phyloP scores from a whole-genome alignment of 1,140 invertebrate species.

The Himalopsyche phryganea region DNA sequence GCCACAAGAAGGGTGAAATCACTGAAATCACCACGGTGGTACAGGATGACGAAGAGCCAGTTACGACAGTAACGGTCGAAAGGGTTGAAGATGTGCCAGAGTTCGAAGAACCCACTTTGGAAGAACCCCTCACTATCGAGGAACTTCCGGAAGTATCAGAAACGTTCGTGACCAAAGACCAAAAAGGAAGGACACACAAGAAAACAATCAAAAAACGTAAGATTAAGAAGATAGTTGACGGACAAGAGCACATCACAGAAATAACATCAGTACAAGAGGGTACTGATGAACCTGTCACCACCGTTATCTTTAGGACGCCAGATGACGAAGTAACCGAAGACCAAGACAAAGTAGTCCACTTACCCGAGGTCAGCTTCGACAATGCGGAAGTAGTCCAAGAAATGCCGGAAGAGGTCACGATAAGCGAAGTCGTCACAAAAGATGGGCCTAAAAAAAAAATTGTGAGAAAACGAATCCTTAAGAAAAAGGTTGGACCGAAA shows the following conservation, averaged over 20 bases:
- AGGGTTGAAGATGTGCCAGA: no score
- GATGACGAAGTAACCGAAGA: no score
- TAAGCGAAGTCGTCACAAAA: background rate
- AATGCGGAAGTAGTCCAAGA: conserved; percentile 38
- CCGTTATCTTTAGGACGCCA: no score
- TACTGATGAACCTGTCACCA: no score
- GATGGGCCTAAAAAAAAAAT: conserved; percentile 33
- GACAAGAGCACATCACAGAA: no score
- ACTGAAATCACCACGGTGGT: conserved; percentile 38
- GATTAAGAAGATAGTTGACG: no score
- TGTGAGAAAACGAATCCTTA: conserved; percentile 36
- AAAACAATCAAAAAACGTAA: no score
- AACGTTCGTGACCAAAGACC: background rate
- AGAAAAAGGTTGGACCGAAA: conserved; percentile 38
- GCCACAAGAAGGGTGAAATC: conserved; percentile 36
- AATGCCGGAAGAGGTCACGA: conserved; percentile 36
- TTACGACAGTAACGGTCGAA: conserved; percentile 40
- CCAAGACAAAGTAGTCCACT: no score
- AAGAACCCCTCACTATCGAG: conserved; percentile 30
- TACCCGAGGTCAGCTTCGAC: no score
- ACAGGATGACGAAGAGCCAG: conserved; percentile 39
- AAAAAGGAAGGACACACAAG: background rate
- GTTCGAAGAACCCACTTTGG: conserved; percentile 11
- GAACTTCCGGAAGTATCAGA: conserved; percentile 27
- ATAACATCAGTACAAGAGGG: no score